A percentile compares a stretch with the other conserved stretches of the same genome.
These are phyloP conservation scores for Caenorhabditis japonica DNA, from an alignment of 2,888 invertebrate species.

Conservation along the genomic window DNA sequence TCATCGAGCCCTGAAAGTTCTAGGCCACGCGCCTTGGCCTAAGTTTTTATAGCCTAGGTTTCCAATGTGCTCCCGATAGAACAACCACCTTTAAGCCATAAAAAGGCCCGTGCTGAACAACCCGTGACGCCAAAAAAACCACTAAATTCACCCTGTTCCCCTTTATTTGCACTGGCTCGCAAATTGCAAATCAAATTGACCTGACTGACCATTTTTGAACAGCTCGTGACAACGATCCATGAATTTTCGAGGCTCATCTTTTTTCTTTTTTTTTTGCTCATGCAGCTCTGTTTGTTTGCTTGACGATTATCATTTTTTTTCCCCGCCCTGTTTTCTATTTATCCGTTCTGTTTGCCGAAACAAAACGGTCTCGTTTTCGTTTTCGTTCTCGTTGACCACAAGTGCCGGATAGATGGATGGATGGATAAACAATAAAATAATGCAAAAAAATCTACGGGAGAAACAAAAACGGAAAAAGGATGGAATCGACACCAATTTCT, in stretches of 20 bases:
- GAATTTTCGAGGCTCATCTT: conserved; percentile 32
- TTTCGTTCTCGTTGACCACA: no score
- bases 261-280: conserved; percentile 18
- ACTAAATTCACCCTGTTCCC: no score
- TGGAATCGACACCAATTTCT: conserved; percentile 2
- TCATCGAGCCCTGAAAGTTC: no score
- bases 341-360: conserved; percentile 46
- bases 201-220: conserved; percentile 16
- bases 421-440: conserved; percentile 46
- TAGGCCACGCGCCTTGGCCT: no score
- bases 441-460: conserved; percentile 9
- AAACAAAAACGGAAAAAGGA: conserved; percentile 6
- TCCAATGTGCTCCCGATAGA: no score
- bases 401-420: conserved; percentile 19
- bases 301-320: conserved; percentile 45
- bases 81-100: no score
- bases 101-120: no score
- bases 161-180: no score
- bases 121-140: no score
- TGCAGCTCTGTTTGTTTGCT: conserved; percentile 27
- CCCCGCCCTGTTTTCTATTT: no score
- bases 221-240: conserved; percentile 44
- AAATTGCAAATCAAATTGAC: conserved; percentile 11
- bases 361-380: conserved; percentile 8
- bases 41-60: no score